These are phyloP conservation scores for Bugulina stolonifera DNA, from an alignment of 2,888 invertebrate genomes.

Conservation along the genomic window DNA sequence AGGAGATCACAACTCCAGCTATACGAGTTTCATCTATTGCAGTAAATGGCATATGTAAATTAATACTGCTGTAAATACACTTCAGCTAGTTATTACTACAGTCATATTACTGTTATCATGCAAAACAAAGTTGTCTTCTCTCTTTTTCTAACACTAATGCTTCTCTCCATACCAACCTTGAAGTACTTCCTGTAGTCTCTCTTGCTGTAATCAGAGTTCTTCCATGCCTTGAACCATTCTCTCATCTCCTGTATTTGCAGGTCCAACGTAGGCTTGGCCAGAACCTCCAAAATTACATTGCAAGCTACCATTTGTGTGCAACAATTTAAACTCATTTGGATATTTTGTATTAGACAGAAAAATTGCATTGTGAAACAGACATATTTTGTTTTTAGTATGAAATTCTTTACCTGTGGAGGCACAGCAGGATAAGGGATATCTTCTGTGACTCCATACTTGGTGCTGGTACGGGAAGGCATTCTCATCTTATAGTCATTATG, in stretches of 20 bases:
- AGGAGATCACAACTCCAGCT: no score
- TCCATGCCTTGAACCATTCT: slow-evolving; percentile 35
- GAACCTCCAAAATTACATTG: slow-evolving; percentile 7
- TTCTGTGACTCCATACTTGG: slow-evolving; percentile 31
- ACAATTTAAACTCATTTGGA: no score
- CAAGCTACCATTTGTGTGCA: no score
- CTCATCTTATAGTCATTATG: slow-evolving; percentile 44
- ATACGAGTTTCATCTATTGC: no score
- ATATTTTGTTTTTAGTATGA: not conserved
- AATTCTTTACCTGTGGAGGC: slow-evolving; percentile 31
- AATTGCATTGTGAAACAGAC: no score
- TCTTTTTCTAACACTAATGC: no score
- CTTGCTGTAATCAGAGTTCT: slow-evolving; percentile 31
- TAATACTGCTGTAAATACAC: no score
- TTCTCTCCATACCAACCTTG: slow-evolving; percentile 35
- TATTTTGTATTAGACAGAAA: no score
- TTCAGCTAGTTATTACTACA: no score
- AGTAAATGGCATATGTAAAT: no score
- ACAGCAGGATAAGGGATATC: slow-evolving; percentile 36
- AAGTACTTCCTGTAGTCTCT: slow-evolving; percentile 33
- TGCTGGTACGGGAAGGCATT: slow-evolving; percentile 32
- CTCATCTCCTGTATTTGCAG: slow-evolving; percentile 36
- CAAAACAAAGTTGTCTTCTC: no score
- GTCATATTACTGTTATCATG: no score
- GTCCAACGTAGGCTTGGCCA: slow-evolving; percentile 32